Conservation (phyloP, 2,797 vertebrate species). For the Okamejei kenojei region DNA sequence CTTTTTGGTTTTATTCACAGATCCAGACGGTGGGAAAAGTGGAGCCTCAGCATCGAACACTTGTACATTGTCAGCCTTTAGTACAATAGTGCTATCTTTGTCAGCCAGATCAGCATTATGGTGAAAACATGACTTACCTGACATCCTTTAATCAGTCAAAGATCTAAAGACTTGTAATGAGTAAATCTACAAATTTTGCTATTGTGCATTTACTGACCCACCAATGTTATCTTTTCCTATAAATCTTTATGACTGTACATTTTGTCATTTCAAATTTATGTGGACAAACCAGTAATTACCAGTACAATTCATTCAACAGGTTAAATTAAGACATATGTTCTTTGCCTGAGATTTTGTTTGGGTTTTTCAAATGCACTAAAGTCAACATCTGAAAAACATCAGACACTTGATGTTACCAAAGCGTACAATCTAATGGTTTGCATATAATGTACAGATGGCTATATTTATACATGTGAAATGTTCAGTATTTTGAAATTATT, state of each 20-base stretch:
- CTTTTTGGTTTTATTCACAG: neutral
- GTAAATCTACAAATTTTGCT: slow-evolving; percentile 34
- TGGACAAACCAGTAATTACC: slow-evolving; percentile 14
- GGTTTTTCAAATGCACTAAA: slow-evolving; percentile 19
- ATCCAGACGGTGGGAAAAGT: slow-evolving; percentile 9
- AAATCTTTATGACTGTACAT: slow-evolving; percentile 33
- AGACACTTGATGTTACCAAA: slow-evolving; percentile 34
- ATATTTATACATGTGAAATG: slow-evolving; percentile 38
- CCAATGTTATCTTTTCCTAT: slow-evolving; percentile 38
- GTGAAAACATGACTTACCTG: slow-evolving; percentile 25
- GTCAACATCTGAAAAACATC: slow-evolving; percentile 36
- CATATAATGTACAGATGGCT: slow-evolving; percentile 36
- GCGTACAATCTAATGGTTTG: slow-evolving; percentile 34
- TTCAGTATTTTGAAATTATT: slow-evolving; percentile 35
- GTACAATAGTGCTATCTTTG: slow-evolving; percentile 35
- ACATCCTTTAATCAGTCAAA: slow-evolving; percentile 29
- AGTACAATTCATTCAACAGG: neutral
- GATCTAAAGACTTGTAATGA: slow-evolving; percentile 35
- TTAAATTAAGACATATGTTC: slow-evolving; percentile 11
- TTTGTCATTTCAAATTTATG: slow-evolving; percentile 36
- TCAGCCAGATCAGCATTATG: slow-evolving; percentile 33
- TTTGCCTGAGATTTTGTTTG: slow-evolving; percentile 28
- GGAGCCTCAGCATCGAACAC: slow-evolving; percentile 12
- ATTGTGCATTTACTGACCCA: slow-evolving; percentile 35
- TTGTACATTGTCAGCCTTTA: slow-evolving; percentile 32